Conservation (phyloP, 2,113 vertebrate genomes). For the Silurus glanis region DNA sequence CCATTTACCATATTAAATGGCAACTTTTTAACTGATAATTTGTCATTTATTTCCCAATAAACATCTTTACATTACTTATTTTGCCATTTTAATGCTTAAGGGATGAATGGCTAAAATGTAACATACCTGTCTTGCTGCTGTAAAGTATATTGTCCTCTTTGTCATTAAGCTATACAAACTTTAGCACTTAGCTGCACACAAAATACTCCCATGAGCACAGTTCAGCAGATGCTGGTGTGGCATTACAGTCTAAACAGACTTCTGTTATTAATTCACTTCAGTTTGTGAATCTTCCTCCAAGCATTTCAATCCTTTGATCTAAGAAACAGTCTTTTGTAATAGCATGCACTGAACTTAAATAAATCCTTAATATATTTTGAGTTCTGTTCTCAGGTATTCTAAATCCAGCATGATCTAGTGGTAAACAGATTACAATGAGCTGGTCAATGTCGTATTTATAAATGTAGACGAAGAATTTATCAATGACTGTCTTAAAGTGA, state of each 20-base stretch:
- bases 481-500: constrained; percentile 26
- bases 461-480: constrained; percentile 35
- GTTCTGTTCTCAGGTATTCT: neutral
- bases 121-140: neutral
- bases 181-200: neutral
- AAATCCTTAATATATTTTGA: neutral
- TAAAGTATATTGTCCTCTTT: neutral
- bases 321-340: neutral
- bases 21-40: neutral
- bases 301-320: neutral
- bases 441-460: constrained; percentile 19
- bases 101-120: neutral
- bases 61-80: neutral
- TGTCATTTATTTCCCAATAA: neutral
- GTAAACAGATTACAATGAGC: constrained; percentile 26
- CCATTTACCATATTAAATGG: neutral
- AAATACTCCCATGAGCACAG: constrained; percentile 11
- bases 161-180: neutral
- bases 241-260: constrained; percentile 23
- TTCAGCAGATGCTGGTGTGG: neutral
- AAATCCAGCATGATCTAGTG: neutral
- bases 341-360: neutral
- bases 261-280: constrained; percentile 19
- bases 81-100: neutral
- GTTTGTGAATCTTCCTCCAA: neutral